Base-by-base conservation (phyloP, 2,797 vertebrate genomes). In the Aulostomus chinensis region DNA sequence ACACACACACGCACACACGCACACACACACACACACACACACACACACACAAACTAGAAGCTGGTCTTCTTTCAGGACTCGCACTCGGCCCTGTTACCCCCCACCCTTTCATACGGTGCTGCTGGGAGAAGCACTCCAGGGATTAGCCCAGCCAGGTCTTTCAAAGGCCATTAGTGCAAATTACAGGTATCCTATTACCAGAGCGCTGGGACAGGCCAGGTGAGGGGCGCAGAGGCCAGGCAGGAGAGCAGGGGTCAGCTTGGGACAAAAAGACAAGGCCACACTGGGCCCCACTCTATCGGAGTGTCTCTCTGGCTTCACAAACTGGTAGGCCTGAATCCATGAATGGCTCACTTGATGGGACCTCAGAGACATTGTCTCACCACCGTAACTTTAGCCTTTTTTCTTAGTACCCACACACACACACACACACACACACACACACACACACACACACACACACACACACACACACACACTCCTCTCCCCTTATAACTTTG, bases 161-260 rank as follows among this genome's bases (percentile, higher is more conserved):
- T 89, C 89, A 89, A 89, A 91, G 90, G 90, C 89, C 90, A 92
- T 93, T 92, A 91, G 88, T 90, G 88, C 85, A 89, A 92, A 91
- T 92, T 90, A 90, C 90, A 91, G 91, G 91, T 93, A 90, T 93
- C 90, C 77, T 69, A 73, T 93, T 93, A 90, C 92, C 74, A 81
- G 73, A 62, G 78, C 40, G 83, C 86, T 88, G 86, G 89, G 77
- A 91, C 77, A 63, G 85, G 81, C 84, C 89, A 91, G 89, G 90
- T 91, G 86, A 91, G 88, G 89, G 86, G 82, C 80, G 76, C 81
- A 90, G 86, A 86, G 89, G 89, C 89, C 90, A 90, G 74, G 77
- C 78, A 42, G 81, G 85, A 89, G 89, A 87, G 83, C 89, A 91
- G 83, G 87, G 92, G 91, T 93, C 91, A 93, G 83, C 68, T 59